A percentile compares a stretch with the other conserved stretches of the same genome.
phyloP scores from a whole-genome alignment of 1,140 invertebrate species.

The Drosophila leontia region DNA sequence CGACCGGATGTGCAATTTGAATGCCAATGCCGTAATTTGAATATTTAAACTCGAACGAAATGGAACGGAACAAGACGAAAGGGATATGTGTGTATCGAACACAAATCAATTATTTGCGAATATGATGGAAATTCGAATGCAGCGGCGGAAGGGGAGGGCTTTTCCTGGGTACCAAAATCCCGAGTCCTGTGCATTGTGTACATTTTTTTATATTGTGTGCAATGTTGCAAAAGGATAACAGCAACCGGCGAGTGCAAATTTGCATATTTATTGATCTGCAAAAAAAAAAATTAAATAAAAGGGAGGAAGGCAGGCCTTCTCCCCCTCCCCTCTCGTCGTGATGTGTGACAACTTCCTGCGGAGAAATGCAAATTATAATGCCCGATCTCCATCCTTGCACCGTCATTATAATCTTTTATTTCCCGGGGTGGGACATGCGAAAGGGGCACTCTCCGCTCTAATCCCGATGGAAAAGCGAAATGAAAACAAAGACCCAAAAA shows the following conservation, averaged over 20 bases:
- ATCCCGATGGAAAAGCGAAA: slow-evolving; percentile 51
- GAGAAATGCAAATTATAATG: slow-evolving; percentile 70
- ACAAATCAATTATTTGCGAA: slow-evolving; percentile 78
- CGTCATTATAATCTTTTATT: slow-evolving; percentile 74
- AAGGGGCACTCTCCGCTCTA: slow-evolving; percentile 20
- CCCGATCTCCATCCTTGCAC: slow-evolving; percentile 55
- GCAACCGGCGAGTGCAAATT: slow-evolving; percentile 55
- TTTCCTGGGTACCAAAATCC: slow-evolving; percentile 13
- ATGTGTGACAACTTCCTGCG: slow-evolving; percentile 43
- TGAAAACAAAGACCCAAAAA: slow-evolving; percentile 48
- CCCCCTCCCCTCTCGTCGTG: slow-evolving; percentile 5
- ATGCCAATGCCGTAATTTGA: slow-evolving; percentile 68
- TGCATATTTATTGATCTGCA: slow-evolving; percentile 79
- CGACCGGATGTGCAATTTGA: slow-evolving; percentile 68
- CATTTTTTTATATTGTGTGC: slow-evolving; percentile 42
- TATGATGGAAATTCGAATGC: slow-evolving; percentile 61
- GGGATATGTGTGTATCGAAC: slow-evolving; percentile 43
- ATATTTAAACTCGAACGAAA: slow-evolving; percentile 65
- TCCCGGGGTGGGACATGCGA: slow-evolving; percentile 57
- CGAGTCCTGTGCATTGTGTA: slow-evolving; percentile 47
- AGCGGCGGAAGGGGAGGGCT: slow-evolving; percentile 10
- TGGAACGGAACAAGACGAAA: not conserved
- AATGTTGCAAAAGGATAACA: slow-evolving; percentile 79
- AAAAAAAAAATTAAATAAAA: not conserved
- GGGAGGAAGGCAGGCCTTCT: slow-evolving; percentile 27